These are phyloP conservation scores for Leucophenga maculata DNA, from an alignment of 2,888 invertebrate genomes.

Conservation along the genomic window DNA sequence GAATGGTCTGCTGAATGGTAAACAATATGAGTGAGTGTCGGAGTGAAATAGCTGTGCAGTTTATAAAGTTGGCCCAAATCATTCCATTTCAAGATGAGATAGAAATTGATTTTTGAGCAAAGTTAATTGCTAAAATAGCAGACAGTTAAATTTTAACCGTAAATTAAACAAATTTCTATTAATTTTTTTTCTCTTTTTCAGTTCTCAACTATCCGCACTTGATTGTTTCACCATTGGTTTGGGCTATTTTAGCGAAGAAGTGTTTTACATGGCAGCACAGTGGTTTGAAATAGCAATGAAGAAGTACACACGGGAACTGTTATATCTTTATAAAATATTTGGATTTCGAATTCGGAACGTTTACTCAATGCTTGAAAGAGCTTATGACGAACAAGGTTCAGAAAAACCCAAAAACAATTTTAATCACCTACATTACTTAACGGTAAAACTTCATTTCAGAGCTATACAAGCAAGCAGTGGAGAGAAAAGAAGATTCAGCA, in stretches of 20 bases:
- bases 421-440: neutral
- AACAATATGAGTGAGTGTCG: too few relatives aligned
- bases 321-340: neutral
- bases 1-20: too few relatives aligned
- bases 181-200: neutral
- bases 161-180: too few relatives aligned
- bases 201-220: neutral
- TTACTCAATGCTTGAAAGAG: neutral
- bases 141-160: too few relatives aligned
- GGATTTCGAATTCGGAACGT: neutral
- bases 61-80: too few relatives aligned
- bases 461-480: too few relatives aligned
- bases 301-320: neutral
- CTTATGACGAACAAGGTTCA: neutral
- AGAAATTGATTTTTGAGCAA: too few relatives aligned
- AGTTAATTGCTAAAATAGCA: too few relatives aligned
- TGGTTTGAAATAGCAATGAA: neutral
- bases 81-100: too few relatives aligned
- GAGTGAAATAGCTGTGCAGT: too few relatives aligned
- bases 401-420: neutral
- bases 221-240: neutral
- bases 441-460: neutral
- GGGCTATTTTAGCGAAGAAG: neutral
- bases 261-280: neutral
- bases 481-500: constrained; percentile 44